Evolutionary conservation across 2,797 vertebrate species (phyloP), one percentile per base, ranked within the genome.

Genomic region (Adrianichthys oophorus): DNA sequence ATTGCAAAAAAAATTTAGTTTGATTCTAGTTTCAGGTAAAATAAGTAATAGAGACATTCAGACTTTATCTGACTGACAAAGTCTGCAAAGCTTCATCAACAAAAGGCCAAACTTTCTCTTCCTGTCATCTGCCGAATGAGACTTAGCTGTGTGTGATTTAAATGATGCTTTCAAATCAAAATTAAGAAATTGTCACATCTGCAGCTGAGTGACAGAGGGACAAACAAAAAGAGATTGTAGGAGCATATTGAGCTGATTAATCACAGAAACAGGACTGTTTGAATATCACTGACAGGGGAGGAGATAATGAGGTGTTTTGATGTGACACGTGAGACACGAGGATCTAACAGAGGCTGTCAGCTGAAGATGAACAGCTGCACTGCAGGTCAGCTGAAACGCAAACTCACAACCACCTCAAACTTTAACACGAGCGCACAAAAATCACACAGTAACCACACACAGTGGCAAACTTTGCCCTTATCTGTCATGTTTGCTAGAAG

Each of bases 231-330:
- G 62, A 64, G 62, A 52, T 26, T 32, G 62, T 46, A 41, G 64
- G 72, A 79, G 75, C 73, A 68, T 76, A 78, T 80, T 65, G 75
- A 84, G 85, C 68, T 87, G 83, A 80, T 75, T 87, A 85, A 85
- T 83, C 68, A 62, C 57, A 76, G 78, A 85, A 74, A 68, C 42
- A 86, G 56, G 85, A 63, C 61, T 60, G 69, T 81, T 55, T 86
- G 85, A 88, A 86, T 86, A 79, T 70, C 82, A 85, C 82, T 80
- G 89, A 88, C 86, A 85, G 74, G 81, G 73, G 75, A 80, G 76
- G 84, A 90, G 85, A 87, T 91, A 90, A 91, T 92, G 88, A 93
- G 87, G 74, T 78, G 74, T 86, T 92, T 91, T 92, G 88, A 92
- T 90, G 89, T 90, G 88, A 89, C 87, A 83, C 78, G 62, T 70